Evolutionary conservation across 2,888 invertebrate species (phyloP).

Genomic region (Acronicta alni): DNA sequence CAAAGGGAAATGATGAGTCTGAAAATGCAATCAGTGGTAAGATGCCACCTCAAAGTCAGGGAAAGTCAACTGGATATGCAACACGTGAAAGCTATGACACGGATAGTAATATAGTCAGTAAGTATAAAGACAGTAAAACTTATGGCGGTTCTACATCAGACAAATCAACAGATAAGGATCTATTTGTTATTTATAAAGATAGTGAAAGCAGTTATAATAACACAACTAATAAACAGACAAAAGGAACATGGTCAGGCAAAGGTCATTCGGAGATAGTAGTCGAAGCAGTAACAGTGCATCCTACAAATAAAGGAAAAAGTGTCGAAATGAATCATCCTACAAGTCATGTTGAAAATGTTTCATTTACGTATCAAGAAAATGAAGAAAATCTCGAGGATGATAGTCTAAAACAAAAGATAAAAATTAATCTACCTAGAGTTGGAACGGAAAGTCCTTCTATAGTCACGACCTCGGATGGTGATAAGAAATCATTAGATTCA

Average conservation of each 20-base stretch:
- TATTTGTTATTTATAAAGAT: constrained; percentile 77
- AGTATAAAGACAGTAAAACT: constrained; percentile 36
- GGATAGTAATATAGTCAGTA: constrained; percentile 43
- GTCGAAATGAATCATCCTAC: constrained; percentile 9
- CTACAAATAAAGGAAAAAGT: constrained; percentile 30
- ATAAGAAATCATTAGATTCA: constrained; percentile 70
- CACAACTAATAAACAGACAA: constrained; percentile 36
- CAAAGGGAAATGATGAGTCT: constrained; percentile 54
- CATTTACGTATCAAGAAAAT: constrained; percentile 45
- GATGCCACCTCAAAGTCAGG: constrained; percentile 28
- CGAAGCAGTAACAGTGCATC: constrained; percentile 46
- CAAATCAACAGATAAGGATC: constrained; percentile 68
- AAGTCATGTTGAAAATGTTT: constrained; percentile 34
- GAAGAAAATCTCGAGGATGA: constrained; percentile 58
- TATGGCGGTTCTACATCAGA: constrained; percentile 52
- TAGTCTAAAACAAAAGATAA: constrained; percentile 66
- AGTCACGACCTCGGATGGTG: constrained; percentile 61
- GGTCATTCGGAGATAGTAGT: constrained; percentile 53
- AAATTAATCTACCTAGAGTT: constrained; percentile 70
- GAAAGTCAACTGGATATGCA: constrained; percentile 47
- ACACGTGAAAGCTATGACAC: constrained; percentile 42
- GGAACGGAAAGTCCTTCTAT: constrained; percentile 61
- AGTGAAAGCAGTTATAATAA: constrained; percentile 60
- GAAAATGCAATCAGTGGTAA: constrained; percentile 37
- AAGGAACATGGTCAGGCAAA: constrained; percentile 48